phyloP scores from a whole-genome alignment of 2,113 vertebrate genomes.

The Oxyura jamaicensis region DNA sequence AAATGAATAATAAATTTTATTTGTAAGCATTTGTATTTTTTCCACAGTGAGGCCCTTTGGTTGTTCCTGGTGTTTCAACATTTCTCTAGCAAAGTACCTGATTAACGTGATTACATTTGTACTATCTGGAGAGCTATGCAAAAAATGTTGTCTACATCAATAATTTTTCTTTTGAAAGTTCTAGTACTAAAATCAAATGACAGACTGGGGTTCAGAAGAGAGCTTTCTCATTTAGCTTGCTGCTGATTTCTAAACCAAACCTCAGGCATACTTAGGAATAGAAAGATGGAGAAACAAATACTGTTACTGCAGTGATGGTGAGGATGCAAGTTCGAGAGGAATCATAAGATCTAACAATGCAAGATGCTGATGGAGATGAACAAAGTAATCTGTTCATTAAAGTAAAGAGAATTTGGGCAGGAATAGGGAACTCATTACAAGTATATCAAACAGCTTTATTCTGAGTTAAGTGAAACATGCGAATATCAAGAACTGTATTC shows the following conservation, averaged over 20 bases:
- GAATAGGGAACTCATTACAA: not conserved
- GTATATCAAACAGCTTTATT: not conserved
- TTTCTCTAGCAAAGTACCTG: not conserved
- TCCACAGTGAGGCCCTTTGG: not conserved
- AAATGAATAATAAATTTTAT: not conserved
- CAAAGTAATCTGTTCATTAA: not conserved
- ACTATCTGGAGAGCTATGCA: not conserved
- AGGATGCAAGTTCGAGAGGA: not conserved
- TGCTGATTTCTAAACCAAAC: constrained; percentile 39
- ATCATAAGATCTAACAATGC: not conserved
- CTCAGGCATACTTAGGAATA: not conserved
- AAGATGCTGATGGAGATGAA: not conserved
- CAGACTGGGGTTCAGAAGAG: not conserved
- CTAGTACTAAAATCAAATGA: constrained; percentile 24
- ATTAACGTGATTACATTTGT: not conserved
- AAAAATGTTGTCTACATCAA: not conserved
- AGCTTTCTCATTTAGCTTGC: not conserved
- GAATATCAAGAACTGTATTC: not conserved
- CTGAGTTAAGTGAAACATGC: not conserved
- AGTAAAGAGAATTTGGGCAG: not conserved
- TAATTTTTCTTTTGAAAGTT: constrained; percentile 8
- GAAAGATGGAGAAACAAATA: not conserved
- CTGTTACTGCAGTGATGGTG: not conserved
- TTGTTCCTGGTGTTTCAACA: not conserved
- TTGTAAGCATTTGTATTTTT: not conserved